Conservation (phyloP, 37 sponge, comb jelly and placozoan species). For the Crambe crambe region DNA sequence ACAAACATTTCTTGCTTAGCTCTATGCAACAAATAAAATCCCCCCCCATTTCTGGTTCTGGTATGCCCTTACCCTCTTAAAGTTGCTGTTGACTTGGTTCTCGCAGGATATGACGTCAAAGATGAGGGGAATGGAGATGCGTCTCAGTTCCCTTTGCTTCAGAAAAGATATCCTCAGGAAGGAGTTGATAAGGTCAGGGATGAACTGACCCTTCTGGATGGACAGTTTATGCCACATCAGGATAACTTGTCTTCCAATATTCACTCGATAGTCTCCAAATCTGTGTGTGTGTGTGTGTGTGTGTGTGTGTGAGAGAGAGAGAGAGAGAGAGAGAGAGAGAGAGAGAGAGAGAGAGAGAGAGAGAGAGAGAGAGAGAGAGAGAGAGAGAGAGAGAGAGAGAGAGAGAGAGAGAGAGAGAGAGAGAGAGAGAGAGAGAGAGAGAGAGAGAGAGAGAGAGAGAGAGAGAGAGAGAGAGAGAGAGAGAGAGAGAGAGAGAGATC, state of each 20-base stretch:
- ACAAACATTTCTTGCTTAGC: no score
- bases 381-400: slow-evolving; percentile 1
- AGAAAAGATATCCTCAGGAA: slow-evolving; percentile 55
- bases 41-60: no score
- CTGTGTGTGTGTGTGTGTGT: background rate
- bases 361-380: slow-evolving; percentile 4
- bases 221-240: slow-evolving; percentile 52
- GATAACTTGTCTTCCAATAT: slow-evolving; percentile 27
- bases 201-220: slow-evolving; percentile 59
- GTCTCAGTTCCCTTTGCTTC: slow-evolving; percentile 49
- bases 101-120: slow-evolving; percentile 63
- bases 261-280: slow-evolving; percentile 64
- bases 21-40: no score
- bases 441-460: background rate
- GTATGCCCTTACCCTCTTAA: slow-evolving; percentile 70
- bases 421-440: background rate
- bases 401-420: background rate
- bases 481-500: background rate
- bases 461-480: background rate
- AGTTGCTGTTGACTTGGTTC: slow-evolving; percentile 33
- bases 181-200: slow-evolving; percentile 47
- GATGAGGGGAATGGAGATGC: slow-evolving; percentile 47
- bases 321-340: background rate
- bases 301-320: background rate
- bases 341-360: no score